phyloP scores from a whole-genome alignment of 2,888 invertebrate genomes.

The Trissolcus brochymenae region DNA sequence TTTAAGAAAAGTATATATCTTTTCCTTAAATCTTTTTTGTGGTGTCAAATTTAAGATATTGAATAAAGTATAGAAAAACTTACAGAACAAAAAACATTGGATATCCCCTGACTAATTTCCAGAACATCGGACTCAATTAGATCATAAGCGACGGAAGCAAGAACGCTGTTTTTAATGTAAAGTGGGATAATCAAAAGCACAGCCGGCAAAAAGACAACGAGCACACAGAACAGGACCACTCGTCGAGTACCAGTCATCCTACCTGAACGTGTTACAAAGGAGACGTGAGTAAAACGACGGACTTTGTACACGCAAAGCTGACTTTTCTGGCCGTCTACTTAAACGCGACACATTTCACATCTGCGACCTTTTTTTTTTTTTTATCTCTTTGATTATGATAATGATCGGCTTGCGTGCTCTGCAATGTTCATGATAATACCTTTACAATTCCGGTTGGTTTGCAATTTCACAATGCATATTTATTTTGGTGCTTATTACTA shows the following conservation, averaged over 20 bases:
- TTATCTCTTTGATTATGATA: conserved; percentile 11
- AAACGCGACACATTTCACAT: not conserved
- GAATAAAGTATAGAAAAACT: conserved; percentile 72
- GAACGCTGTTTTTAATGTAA: conserved; percentile 85
- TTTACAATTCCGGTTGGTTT: too few relatives aligned
- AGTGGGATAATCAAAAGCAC: conserved; percentile 86
- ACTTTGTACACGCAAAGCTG: not conserved
- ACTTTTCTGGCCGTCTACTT: not conserved
- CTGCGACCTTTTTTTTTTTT: conserved; percentile 3
- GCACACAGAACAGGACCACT: conserved; percentile 86
- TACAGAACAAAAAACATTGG: conserved; percentile 68
- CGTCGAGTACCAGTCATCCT: conserved; percentile 89
- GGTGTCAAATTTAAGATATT: conserved; percentile 78
- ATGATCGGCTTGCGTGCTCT: not conserved
- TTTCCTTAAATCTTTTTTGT: not conserved
- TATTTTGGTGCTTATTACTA: not conserved
- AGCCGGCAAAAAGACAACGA: conserved; percentile 86
- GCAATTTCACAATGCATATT: not conserved
- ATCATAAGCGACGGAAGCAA: conserved; percentile 86
- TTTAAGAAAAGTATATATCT: not conserved
- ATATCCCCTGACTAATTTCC: conserved; percentile 88
- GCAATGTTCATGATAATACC: not conserved
- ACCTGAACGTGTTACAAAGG: conserved; percentile 65
- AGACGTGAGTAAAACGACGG: not conserved
- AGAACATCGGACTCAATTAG: conserved; percentile 91